These are phyloP conservation scores for Mechanitis mazaeus DNA, from an alignment of 2,888 invertebrate genomes.

Conservation along the genomic window DNA sequence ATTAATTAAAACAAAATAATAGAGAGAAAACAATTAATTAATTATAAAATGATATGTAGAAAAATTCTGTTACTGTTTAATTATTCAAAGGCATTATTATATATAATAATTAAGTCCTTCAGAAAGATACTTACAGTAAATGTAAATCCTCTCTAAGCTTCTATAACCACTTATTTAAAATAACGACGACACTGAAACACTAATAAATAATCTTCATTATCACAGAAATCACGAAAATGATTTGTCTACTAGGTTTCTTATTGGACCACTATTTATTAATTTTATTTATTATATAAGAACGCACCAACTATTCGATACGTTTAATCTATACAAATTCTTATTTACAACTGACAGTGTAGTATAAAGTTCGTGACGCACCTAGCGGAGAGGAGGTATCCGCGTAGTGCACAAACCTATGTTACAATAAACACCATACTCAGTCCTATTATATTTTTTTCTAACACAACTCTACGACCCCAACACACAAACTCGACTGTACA, in stretches of 20 bases:
- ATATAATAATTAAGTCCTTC: no score
- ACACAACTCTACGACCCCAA: slow-evolving; percentile 72
- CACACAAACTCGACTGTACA: slow-evolving; percentile 67
- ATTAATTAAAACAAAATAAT: neutral
- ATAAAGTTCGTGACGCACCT: slow-evolving; percentile 62
- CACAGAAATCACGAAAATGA: slow-evolving; percentile 51
- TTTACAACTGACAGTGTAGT: slow-evolving; percentile 75
- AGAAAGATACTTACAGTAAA: slow-evolving; percentile 52
- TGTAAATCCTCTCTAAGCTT: slow-evolving; percentile 52
- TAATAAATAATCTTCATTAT: slow-evolving; percentile 54
- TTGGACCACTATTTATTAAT: slow-evolving; percentile 46
- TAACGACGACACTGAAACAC: slow-evolving; percentile 58
- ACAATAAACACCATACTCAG: slow-evolving; percentile 55
- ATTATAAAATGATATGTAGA: no score
- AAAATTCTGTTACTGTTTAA: slow-evolving; percentile 11
- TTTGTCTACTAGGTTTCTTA: slow-evolving; percentile 57
- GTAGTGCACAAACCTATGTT: slow-evolving; percentile 50
- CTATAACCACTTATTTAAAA: slow-evolving; percentile 50
- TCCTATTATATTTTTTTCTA: slow-evolving; percentile 56
- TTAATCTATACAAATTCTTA: slow-evolving; percentile 75
- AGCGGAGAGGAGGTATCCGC: slow-evolving; percentile 60
- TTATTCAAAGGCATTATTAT: neutral
- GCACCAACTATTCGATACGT: slow-evolving; percentile 69
- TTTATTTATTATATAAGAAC: slow-evolving; percentile 39
- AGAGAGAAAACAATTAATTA: neutral